A percentile compares a stretch with the other conserved stretches of the same genome.
Conservation (phyloP, 2,888 invertebrate species). For the Leptopilina drosophilae region DNA sequence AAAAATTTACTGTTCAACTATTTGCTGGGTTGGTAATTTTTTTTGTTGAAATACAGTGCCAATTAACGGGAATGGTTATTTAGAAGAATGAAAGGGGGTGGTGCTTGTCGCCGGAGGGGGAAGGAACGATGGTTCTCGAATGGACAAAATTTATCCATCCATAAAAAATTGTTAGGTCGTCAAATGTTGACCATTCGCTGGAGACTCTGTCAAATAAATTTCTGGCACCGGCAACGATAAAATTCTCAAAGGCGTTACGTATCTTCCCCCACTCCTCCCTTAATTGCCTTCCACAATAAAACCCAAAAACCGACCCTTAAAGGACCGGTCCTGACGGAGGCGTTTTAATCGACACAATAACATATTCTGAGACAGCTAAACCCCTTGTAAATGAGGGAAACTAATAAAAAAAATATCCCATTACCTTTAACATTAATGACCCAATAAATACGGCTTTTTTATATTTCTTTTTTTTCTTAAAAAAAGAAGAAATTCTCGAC, state of each 20-base stretch:
- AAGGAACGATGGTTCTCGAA: not conserved
- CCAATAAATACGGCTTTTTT: too few species aligned
- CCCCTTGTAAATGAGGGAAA: constrained; percentile 4
- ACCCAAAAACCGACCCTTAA: constrained; percentile 45
- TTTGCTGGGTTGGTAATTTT: too few species aligned
- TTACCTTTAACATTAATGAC: too few species aligned
- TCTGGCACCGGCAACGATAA: constrained; percentile 52
- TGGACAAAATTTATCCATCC: constrained; percentile 50
- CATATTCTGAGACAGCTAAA: not conserved
- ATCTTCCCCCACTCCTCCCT: constrained; percentile 46
- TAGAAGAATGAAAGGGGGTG: constrained; percentile 6
- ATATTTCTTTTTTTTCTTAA: not conserved
- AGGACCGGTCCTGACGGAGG: constrained; percentile 43
- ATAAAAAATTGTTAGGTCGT: constrained; percentile 53
- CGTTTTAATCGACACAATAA: constrained; percentile 56
- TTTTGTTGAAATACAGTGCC: not conserved
- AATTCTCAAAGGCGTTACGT: constrained; percentile 48
- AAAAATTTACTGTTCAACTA: not conserved
- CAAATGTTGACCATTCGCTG: constrained; percentile 44
- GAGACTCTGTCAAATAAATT: constrained; percentile 52
- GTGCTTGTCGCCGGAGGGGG: not conserved
- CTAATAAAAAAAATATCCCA: not conserved
- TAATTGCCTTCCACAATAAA: constrained; percentile 52
- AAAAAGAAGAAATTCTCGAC: not conserved
- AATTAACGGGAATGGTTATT: constrained; percentile 3